phyloP scores from a whole-genome alignment of 1,140 invertebrate species.

The Mylabris phalerata region DNA sequence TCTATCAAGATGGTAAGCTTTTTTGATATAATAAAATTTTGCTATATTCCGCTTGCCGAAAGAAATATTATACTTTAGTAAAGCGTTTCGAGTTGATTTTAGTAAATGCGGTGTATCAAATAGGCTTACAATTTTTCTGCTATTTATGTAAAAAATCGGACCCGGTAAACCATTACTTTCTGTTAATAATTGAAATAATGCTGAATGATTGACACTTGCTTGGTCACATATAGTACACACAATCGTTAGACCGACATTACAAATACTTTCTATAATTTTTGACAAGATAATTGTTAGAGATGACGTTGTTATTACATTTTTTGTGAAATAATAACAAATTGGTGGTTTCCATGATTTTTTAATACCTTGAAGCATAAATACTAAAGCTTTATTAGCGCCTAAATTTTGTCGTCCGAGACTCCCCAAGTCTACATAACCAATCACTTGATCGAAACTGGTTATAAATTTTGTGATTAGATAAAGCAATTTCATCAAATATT shows the following conservation, averaged over 20 bases:
- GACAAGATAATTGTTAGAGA: background rate
- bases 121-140: too few relatives aligned
- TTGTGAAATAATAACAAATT: slow-evolving; percentile 1
- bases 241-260: background rate
- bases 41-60: too few relatives aligned
- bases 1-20: too few relatives aligned
- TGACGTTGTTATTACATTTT: background rate
- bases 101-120: background rate
- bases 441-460: background rate
- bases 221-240: background rate
- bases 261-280: background rate
- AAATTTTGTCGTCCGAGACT: too few relatives aligned
- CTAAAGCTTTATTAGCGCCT: slow-evolving; percentile 10
- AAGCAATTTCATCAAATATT: slow-evolving; percentile 17
- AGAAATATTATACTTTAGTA: background rate
- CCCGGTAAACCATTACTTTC: background rate
- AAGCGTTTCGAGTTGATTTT: background rate
- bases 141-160: too few relatives aligned
- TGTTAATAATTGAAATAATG: background rate
- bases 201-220: background rate
- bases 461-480: slow-evolving; percentile 1
- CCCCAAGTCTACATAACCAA: slow-evolving; percentile 12
- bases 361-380: slow-evolving; percentile 9
- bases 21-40: too few relatives aligned
- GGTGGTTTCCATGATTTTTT: slow-evolving; percentile 1